Evolutionary conservation across 2,113 vertebrate species (phyloP), one percentile per base, ranked within the genome.

Genomic region (Tringa solitaria): DNA sequence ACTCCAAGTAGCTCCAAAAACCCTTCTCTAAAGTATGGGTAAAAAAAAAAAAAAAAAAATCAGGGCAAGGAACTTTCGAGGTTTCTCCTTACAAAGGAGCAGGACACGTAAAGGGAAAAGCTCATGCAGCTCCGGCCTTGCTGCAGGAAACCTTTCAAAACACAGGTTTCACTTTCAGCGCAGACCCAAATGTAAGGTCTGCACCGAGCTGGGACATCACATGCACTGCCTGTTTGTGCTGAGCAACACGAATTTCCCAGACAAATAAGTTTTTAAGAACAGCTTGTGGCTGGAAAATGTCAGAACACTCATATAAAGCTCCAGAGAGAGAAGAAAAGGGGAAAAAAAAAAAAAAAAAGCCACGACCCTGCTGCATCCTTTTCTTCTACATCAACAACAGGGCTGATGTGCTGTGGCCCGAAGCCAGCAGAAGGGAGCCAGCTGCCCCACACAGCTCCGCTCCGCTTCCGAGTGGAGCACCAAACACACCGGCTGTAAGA

Each of bases 111-210:
- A 92, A 14, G 88, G 91, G 92, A 87, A 97, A 69, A 95, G 86
- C 95, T 92, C 96, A 53, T 0, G 21, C 65, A 89, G 92, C 77
- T 84, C 92, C 1, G 4, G 88, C 60, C 69, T 86, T 50, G 0
- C 88, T 68, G 90, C 90, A 96, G 95, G 94, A 96, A 96, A 93
- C 89, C 89, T 76, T 91, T 96, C 91, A 91, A 94, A 95, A 87
- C 92, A 93, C 53, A 54, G 79, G 94, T 97, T 97, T 97, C 95
- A 88, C 95, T 97, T 96, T 97, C 94, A 88, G 79, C 23, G 4
- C 94, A 77, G 90, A 27, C 64, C 67, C 1, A 0, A 54, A 30
- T 0, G 1, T 18, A 54, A 28, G 53, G 53, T 54, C 2, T 10
- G 43, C 45, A 9, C 48, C 0, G 27, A 90, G 76, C 78, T 9